Evolutionary conservation across 2,797 vertebrate genomes (phyloP), one percentile per base, ranked within the genome.

Genomic region (Tragelaphus eurycerus): DNA sequence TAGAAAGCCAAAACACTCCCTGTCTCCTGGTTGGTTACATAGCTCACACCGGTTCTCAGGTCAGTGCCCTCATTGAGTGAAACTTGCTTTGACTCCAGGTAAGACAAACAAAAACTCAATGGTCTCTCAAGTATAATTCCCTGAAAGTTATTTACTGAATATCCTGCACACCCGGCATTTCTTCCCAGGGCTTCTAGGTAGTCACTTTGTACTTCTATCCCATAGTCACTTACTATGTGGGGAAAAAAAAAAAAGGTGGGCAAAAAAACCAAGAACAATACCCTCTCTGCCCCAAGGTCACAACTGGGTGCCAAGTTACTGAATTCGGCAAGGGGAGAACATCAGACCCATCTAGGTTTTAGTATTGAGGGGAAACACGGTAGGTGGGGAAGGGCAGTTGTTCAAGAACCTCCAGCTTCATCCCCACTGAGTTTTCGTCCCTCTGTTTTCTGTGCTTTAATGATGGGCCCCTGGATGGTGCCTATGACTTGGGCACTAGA

Each of bases 1-100:
- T 59, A 95, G 46, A 92, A 97, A 89, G 79, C 2, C 15, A 78
- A 91, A 96, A 86, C 82, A 31, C 14, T 43, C 7, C 88, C 95
- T 46, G 13, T 93, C 78, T 90, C n/a, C 12, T 59, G 23, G 13
- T 34, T 64, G 60, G 55, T 79, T 71, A 79, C 9, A 54, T 31
- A 71, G 38, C 52, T 62, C 74, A 87, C 60, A 17, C 12, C 15
- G 54, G 7, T 34, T 60, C 17, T 87, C 82, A 89, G 27, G 43
- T 81, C 62, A 87, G 67, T 90, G 89, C 15, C 52, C n/a, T 79
- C 27, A 34, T 2, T 60, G 13, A 48, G 34, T 71, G 43, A 92
- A 90, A 95, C 43, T 74, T 90, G 25, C 50, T 38, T 50, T 88
- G 46, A 92, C 62, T 78, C 21, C 29, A 86, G 50, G 21, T 46